Evolutionary conservation across 2,888 invertebrate species (phyloP).

Genomic region (Chaetogeoica ovagalla): DNA sequence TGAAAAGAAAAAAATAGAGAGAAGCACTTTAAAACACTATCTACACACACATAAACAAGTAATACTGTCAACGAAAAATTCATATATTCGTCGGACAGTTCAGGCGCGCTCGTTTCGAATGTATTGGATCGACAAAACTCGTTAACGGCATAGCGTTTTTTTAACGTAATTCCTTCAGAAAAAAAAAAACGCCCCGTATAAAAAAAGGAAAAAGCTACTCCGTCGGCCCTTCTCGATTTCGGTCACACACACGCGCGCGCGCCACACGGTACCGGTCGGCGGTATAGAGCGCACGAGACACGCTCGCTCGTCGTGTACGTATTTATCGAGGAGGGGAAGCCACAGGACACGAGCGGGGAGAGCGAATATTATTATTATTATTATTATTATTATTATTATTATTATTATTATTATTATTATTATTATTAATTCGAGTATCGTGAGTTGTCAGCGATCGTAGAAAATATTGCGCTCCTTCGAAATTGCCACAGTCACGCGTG

Average conservation of each 20-base stretch:
- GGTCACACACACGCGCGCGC: neutral
- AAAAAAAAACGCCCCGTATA: too few species aligned
- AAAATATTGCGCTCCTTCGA: constrained; percentile 43
- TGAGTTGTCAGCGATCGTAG: constrained; percentile 51
- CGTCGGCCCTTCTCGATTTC: neutral
- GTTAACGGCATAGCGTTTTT: constrained; percentile 14
- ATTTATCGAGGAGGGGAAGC: too few species aligned
- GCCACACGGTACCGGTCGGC: constrained; percentile 38
- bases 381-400: too few species aligned
- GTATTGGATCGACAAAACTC: constrained; percentile 52
- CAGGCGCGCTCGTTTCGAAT: constrained; percentile 41
- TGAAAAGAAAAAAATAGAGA: neutral
- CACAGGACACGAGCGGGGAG: neutral
- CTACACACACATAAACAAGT: neutral
- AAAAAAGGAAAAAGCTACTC: constrained; percentile 2
- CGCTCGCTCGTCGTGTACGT: neutral
- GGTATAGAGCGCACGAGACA: too few species aligned
- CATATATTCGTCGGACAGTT: constrained; percentile 28
- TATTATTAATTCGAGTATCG: constrained; percentile 48
- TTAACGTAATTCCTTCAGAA: neutral
- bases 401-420: too few species aligned
- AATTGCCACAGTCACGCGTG: constrained; percentile 37
- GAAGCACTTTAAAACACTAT: constrained; percentile 11
- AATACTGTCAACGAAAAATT: constrained; percentile 35
- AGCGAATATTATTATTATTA: too few species aligned